phyloP scores from a whole-genome alignment of 2,888 invertebrate genomes.

The Archips xylosteana region DNA sequence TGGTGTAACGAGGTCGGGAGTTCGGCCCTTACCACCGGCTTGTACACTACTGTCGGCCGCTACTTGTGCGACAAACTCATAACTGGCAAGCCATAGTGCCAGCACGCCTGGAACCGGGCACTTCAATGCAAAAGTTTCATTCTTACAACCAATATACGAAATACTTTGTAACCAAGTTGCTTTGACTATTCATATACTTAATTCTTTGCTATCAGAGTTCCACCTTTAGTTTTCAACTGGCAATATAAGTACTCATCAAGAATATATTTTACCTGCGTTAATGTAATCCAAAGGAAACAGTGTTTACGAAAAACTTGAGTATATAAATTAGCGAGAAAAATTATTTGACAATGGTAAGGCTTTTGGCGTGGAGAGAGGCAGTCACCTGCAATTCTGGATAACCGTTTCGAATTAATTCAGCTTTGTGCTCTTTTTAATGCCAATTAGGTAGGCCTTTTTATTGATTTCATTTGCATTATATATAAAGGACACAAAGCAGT shows the following conservation, averaged over 20 bases:
- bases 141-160: slow-evolving; percentile 12
- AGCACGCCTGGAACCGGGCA: background rate
- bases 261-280: no score
- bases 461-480: slow-evolving; percentile 34
- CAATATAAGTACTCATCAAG: background rate
- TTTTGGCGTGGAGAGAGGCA: slow-evolving; percentile 38
- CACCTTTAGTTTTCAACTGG: background rate
- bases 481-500: slow-evolving; percentile 1
- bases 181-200: background rate
- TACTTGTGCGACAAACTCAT: slow-evolving; percentile 28
- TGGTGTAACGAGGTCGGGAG: slow-evolving; percentile 64
- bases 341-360: slow-evolving; percentile 45
- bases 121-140: slow-evolving; percentile 17
- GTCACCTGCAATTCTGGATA: slow-evolving; percentile 50
- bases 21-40: slow-evolving; percentile 55
- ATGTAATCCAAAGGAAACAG: no score
- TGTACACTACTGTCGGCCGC: background rate
- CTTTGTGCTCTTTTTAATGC: slow-evolving; percentile 40
- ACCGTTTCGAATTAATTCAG: slow-evolving; percentile 49
- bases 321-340: background rate
- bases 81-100: slow-evolving; percentile 25
- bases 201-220: background rate
- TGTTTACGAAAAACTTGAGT: no score
- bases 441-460: slow-evolving; percentile 30
- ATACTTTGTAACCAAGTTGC: background rate